phyloP scores from a whole-genome alignment of 2,888 invertebrate genomes.

The Drosophila meridiana region DNA sequence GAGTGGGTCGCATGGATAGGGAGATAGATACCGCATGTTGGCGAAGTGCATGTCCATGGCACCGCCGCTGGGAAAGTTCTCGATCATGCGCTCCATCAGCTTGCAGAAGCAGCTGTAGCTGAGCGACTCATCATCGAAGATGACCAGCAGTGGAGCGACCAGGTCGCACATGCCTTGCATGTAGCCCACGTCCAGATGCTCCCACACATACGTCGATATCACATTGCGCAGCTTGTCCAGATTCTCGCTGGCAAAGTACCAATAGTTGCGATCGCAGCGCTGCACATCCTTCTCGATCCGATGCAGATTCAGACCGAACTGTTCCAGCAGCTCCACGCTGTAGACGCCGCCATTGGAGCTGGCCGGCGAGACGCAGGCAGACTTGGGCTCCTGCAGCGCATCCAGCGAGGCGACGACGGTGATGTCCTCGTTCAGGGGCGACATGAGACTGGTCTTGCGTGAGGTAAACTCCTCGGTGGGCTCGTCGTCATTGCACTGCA shows the following conservation, averaged over 20 bases:
- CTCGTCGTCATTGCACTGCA: slow-evolving; percentile 84
- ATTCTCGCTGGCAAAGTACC: slow-evolving; percentile 95
- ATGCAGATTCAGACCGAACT: slow-evolving; percentile 95
- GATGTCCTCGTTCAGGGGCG: slow-evolving; percentile 88
- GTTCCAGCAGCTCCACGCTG: slow-evolving; percentile 93
- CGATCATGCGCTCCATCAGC: slow-evolving; percentile 95
- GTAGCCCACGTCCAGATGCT: slow-evolving; percentile 96
- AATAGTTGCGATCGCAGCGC: slow-evolving; percentile 96
- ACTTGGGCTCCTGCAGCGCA: slow-evolving; percentile 86
- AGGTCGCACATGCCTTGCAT: slow-evolving; percentile 99
- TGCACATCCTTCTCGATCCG: slow-evolving; percentile 98
- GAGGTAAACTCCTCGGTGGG: slow-evolving; percentile 87
- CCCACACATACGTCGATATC: slow-evolving; percentile 97
- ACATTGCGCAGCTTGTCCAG: slow-evolving; percentile 96
- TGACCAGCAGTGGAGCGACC: slow-evolving; percentile 95
- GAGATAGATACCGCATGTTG: slow-evolving; percentile 91
- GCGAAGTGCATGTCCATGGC: slow-evolving; percentile 98
- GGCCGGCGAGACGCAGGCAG: slow-evolving; percentile 93
- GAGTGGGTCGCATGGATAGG: background rate
- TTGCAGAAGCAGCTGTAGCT: slow-evolving; percentile 96
- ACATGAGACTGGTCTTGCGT: slow-evolving; percentile 86
- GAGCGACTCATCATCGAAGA: slow-evolving; percentile 95
- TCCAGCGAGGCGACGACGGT: slow-evolving; percentile 83
- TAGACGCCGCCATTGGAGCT: slow-evolving; percentile 97
- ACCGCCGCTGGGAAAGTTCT: slow-evolving; percentile 96